Base-by-base conservation (phyloP, 1,140 invertebrate genomes). In the Drosophila kanapiae region DNA sequence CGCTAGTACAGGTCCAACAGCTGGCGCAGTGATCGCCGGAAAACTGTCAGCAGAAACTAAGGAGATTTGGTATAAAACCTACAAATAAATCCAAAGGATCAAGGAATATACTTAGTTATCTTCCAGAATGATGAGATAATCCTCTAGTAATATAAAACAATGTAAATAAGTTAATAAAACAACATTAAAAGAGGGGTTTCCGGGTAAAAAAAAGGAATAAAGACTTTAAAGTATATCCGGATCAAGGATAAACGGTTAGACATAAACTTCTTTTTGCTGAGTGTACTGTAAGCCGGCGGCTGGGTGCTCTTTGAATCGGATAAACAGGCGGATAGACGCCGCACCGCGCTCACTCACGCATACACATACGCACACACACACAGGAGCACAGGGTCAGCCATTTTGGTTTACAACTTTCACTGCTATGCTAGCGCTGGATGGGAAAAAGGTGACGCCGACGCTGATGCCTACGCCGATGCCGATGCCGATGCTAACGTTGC, bases 381-480 rank as follows among this genome's bases (percentile, higher is more conserved):
- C 42, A 59, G 61, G 47, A 57, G 75, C 64, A 13, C 35, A 62
- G 42, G 75, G 75, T 70, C 75, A 70, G 75, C 75, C 75, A 78
- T 78, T 77, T 77, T 77, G 75, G 47, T 78, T 64, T 74, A 82
- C 56, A 78, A 85, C 82, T 86, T 85, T 87, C 83, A 88, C 76
- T 83, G 72, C 49, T 67, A 75, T 56, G 38, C 58, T 31, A 62
- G 65, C 40, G 61, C 31, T 80, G 78, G 59, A 62, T 85, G 79
- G 67, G 47, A 75, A 69, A 62, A 62, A 67, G 31, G 78, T 35
- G 75, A 49, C 27, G 77, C 59, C 16, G 40, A 47, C n/a, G 54
- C 42, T 23, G n/a, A 29, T 31, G 48, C 27, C 48, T 49, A 27
- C 29, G 64, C 31, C 38, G 49, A 18, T 29, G 62, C 29, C 13